Base-by-base conservation (phyloP, 2,797 vertebrate species). In the Gymnoscopelus microlampas region DNA sequence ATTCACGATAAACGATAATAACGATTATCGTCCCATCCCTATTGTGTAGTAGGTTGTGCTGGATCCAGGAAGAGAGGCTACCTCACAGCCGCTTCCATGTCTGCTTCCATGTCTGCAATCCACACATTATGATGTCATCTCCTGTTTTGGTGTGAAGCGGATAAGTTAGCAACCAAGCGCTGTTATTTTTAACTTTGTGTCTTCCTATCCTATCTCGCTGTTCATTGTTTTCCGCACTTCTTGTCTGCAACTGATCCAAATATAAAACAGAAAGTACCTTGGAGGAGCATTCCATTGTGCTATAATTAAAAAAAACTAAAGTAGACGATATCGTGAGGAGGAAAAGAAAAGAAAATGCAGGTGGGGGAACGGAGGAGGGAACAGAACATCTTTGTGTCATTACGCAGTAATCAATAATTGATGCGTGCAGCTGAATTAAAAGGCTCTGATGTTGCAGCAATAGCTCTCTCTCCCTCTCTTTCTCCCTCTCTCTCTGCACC, bases 131-230 rank as follows among this genome's bases (percentile, higher is more conserved):
- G 66, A 67, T 81, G 66, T 67, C 64, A 64, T 65, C 77, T 81
- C 80, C 80, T 81, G 85, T 61, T 73, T 77, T 80, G 66, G 65
- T 44, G 7, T 44, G 39, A 57, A 77, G 35, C 59, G 64, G 29
- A 48, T 48, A 10, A 55, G 14, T 26, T 68, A 56, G 60, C 55
- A 53, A 39, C 59, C 49, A 6, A 56, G 47, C 4, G 12, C 6
- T 55, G 69, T 80, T 91, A 90, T 90, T 89, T 89, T 89, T 83
- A 85, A 68, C 50, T 44, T n/a, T 39, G 63, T 49, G 51, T 74
- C 79, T 86, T 86, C 53, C 39, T 44, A 44, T 73, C 44, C 53
- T 70, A 91, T 83, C 86, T 82, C 53, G 56, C 64, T 23, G 62
- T 69, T 76, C 79, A 78, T 85, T 91, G 88, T 90, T 88, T 72